Evolutionary conservation across 2,797 vertebrate genomes (phyloP).

Genomic region (Betta splendens): DNA sequence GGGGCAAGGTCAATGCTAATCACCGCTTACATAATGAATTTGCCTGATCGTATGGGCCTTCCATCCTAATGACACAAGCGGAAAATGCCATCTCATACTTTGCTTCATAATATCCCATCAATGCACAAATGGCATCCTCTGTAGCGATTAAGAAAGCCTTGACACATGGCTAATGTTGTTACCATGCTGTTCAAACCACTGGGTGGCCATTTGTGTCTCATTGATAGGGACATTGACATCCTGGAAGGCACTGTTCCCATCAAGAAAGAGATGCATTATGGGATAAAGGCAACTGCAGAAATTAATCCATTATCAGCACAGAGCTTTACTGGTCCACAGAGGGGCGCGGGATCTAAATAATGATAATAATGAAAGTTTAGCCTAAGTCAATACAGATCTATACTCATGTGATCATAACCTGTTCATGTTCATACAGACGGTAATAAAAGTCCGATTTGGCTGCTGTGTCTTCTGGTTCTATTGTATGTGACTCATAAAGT

Average conservation of each 20-base stretch:
- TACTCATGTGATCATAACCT: constrained; percentile 20
- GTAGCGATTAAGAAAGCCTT: constrained; percentile 73
- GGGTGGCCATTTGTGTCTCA: constrained; percentile 71
- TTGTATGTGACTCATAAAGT: constrained; percentile 11
- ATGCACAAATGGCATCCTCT: constrained; percentile 64
- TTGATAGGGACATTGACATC: constrained; percentile 73
- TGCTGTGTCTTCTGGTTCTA: constrained; percentile 14
- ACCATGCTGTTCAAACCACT: constrained; percentile 73
- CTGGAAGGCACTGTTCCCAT: constrained; percentile 68
- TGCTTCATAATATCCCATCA: constrained; percentile 66
- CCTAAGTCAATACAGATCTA: constrained; percentile 5
- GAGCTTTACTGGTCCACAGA: constrained; percentile 24
- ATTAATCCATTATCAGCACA: constrained; percentile 58
- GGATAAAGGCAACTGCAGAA: constrained; percentile 51
- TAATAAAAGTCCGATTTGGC: constrained; percentile 12
- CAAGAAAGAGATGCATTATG: constrained; percentile 61
- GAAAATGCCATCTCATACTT: constrained; percentile 68
- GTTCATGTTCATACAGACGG: neutral
- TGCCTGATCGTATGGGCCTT: constrained; percentile 67
- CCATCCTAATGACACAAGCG: constrained; percentile 59
- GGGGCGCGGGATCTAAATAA: constrained; percentile 20
- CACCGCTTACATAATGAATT: constrained; percentile 71
- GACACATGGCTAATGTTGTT: constrained; percentile 78
- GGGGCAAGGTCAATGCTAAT: constrained; percentile 74
- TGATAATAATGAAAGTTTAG: constrained; percentile 15